Evolutionary conservation across 2,888 invertebrate species (phyloP).

Genomic region (Synergus itoensis): DNA sequence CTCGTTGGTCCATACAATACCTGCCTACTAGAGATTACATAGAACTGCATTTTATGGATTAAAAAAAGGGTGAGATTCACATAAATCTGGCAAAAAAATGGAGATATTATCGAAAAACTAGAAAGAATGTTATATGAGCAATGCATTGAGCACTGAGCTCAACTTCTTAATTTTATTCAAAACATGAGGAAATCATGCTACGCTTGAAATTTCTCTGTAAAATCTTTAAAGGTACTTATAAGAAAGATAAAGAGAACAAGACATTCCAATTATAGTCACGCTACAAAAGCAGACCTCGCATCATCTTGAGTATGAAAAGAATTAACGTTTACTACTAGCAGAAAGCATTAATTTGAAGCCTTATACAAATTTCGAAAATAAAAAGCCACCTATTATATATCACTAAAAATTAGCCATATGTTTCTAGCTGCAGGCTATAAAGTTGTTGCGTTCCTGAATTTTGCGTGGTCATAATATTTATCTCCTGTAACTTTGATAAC

Average conservation of each 20-base stretch:
- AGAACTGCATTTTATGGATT: conserved; percentile 1
- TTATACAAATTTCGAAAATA: neutral
- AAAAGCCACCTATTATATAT: neutral
- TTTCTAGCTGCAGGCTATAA: no score
- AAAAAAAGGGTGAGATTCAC: neutral
- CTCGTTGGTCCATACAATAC: conserved; percentile 6
- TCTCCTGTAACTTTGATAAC: no score
- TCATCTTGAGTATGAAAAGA: neutral
- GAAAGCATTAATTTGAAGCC: neutral
- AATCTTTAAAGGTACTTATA: no score
- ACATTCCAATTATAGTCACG: neutral
- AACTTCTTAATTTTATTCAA: no score
- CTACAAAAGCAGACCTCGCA: neutral
- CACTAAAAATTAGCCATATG: no score
- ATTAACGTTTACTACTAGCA: neutral
- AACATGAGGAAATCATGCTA: no score
- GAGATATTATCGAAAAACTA: neutral
- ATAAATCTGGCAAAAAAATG: neutral
- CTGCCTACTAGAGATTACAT: conserved; percentile 15
- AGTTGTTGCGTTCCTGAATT: no score
- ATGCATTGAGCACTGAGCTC: neutral
- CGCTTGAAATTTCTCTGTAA: no score
- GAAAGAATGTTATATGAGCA: neutral
- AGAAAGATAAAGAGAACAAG: no score
- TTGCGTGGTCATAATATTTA: no score